These are phyloP conservation scores for Troides helena DNA, from an alignment of 2,888 invertebrate species.

Conservation along the genomic window DNA sequence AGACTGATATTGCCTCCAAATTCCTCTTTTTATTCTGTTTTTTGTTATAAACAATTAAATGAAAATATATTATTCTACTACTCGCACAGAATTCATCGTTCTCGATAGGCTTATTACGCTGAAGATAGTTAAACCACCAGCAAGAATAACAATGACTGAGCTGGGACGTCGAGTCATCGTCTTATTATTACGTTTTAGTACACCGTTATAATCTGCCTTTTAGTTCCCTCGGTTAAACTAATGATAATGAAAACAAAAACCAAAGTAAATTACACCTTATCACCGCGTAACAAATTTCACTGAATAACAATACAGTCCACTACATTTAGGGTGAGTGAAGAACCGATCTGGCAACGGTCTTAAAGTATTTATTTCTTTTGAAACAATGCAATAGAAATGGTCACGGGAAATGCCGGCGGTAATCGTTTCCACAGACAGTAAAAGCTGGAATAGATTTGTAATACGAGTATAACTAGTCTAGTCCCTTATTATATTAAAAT, in stretches of 20 bases:
- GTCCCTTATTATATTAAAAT: background rate
- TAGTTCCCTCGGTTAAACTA: conserved; percentile 22
- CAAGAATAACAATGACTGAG: conserved; percentile 16
- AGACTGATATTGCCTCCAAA: too few relatives aligned
- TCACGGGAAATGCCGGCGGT: conserved; percentile 34
- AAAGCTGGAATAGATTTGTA: conserved; percentile 10
- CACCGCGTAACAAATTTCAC: conserved; percentile 4
- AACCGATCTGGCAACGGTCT: conserved; percentile 17
- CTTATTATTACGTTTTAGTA: conserved; percentile 16
- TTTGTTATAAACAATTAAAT: too few relatives aligned
- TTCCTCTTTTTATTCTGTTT: too few relatives aligned
- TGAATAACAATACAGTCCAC: background rate
- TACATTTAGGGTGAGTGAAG: conserved; percentile 14
- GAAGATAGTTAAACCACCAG: background rate
- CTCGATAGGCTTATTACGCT: background rate
- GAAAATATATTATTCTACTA: too few relatives aligned
- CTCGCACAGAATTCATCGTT: too few relatives aligned
- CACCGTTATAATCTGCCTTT: conserved; percentile 29
- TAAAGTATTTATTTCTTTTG: conserved; percentile 39
- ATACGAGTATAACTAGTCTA: background rate
- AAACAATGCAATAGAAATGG: conserved; percentile 47
- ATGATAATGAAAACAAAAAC: background rate
- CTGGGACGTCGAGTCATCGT: conserved; percentile 16
- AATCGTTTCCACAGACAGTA: conserved; percentile 14
- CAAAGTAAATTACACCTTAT: conserved; percentile 18